Evolutionary conservation across 2,888 invertebrate genomes (phyloP).

Genomic region (Chesias legatella): DNA sequence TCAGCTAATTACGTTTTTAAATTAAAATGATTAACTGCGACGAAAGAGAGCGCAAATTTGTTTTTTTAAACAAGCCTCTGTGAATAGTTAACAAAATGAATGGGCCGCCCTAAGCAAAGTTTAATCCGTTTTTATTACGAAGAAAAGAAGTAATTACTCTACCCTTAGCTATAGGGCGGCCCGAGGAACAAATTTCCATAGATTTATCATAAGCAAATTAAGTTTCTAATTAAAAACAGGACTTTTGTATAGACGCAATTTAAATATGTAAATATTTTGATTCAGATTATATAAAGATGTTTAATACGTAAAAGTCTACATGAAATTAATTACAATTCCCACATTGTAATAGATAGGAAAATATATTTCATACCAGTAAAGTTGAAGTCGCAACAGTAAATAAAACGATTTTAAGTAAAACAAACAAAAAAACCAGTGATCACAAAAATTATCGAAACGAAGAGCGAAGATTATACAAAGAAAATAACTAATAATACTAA

Average conservation of each 20-base stretch:
- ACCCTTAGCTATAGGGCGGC: constrained; percentile 55
- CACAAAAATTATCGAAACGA: no score
- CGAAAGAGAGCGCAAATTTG: constrained; percentile 67
- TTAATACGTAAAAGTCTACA: no score
- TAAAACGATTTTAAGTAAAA: no score
- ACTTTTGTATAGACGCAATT: constrained; percentile 78
- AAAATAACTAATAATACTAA: no score
- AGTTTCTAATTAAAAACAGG: constrained; percentile 81
- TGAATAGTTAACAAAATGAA: constrained; percentile 79
- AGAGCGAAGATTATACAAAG: no score
- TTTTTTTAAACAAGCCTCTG: constrained; percentile 70
- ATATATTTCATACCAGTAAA: no score
- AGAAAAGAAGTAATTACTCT: constrained; percentile 81
- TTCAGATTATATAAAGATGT: constrained; percentile 12
- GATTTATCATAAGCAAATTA: constrained; percentile 81
- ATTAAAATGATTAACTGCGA: constrained; percentile 57
- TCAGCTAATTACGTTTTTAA: constrained; percentile 56
- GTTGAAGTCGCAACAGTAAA: no score
- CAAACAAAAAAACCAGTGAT: no score
- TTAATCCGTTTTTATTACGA: constrained; percentile 81
- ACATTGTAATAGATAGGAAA: no score
- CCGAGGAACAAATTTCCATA: constrained; percentile 79
- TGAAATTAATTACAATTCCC: not conserved
- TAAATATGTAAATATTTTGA: constrained; percentile 72
- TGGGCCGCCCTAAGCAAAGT: constrained; percentile 79